These are phyloP conservation scores for Nesoenas mayeri DNA, from an alignment of 2,113 vertebrate genomes.

Conservation along the genomic window DNA sequence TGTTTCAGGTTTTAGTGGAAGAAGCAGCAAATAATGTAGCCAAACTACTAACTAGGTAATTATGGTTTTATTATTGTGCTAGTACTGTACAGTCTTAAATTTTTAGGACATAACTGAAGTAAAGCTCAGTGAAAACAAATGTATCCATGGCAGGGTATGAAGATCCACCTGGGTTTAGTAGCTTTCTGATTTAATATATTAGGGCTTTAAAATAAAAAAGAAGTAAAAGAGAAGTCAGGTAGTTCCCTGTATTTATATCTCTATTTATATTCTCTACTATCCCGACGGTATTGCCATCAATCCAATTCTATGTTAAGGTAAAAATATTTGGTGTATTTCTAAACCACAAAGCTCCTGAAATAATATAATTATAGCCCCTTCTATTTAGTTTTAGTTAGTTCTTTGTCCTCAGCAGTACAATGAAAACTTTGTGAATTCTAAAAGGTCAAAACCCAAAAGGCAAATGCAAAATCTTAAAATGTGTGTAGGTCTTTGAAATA, in stretches of 20 bases:
- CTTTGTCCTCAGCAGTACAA: background rate
- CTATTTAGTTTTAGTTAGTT: background rate
- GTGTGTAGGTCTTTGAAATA: background rate
- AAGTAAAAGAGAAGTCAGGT: background rate
- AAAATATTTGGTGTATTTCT: background rate
- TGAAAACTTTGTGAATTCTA: background rate
- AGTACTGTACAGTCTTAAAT: slow-evolving; percentile 10
- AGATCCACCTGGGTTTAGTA: slow-evolving; percentile 11
- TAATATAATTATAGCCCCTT: background rate
- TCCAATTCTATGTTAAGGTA: background rate
- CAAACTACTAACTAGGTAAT: slow-evolving; percentile 50
- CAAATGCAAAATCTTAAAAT: background rate
- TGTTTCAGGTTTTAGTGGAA: slow-evolving; percentile 59
- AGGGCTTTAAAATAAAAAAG: background rate
- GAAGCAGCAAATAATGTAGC: background rate
- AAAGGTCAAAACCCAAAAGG: slow-evolving; percentile 6
- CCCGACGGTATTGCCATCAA: background rate
- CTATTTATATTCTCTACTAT: background rate
- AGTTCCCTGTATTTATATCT: background rate
- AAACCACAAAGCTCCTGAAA: background rate
- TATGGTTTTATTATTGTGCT: slow-evolving; percentile 51
- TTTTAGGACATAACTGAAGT: slow-evolving; percentile 50
- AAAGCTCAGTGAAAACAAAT: slow-evolving; percentile 16
- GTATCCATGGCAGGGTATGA: background rate
- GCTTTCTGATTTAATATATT: background rate